Percentiles rank a stretch among this genome's conserved stretches.
These are phyloP conservation scores for Sitta europaea DNA, from an alignment of 2,113 vertebrate genomes.

Conservation along the genomic window DNA sequence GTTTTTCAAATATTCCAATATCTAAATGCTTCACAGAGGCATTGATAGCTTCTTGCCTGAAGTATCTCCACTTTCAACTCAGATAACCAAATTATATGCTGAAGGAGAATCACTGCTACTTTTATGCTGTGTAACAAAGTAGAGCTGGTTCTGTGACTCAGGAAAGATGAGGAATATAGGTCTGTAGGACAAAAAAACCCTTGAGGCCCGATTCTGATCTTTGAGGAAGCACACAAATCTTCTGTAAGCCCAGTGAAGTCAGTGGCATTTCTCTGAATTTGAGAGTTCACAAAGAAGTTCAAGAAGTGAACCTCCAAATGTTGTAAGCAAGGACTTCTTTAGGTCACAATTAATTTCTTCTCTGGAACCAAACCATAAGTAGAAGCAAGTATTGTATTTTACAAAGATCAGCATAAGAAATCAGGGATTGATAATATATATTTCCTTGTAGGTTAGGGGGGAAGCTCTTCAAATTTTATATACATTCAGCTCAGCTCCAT, in stretches of 20 bases:
- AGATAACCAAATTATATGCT: not conserved
- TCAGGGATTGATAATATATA: not conserved
- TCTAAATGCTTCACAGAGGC: not conserved
- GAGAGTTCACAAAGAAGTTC: not conserved
- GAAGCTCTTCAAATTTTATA: not conserved
- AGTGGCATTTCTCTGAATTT: not conserved
- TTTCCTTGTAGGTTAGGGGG: not conserved
- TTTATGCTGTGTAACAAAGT: not conserved
- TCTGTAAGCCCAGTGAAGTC: not conserved
- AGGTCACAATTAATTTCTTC: not conserved
- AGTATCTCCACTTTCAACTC: not conserved
- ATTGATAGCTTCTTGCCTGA: not conserved
- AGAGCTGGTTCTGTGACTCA: not conserved
- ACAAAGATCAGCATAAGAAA: slow-evolving; percentile 5
- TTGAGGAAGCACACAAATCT: slow-evolving; percentile 10
- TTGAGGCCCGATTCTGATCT: not conserved
- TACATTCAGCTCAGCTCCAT: not conserved
- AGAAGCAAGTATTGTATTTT: not conserved
- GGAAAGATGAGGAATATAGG: not conserved
- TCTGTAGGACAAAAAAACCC: not conserved
- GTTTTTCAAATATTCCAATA: slow-evolving; percentile 53
- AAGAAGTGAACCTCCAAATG: not conserved
- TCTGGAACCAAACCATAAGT: not conserved
- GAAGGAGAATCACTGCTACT: slow-evolving; percentile 15
- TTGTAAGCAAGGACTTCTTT: not conserved